phyloP scores from a whole-genome alignment of 2,113 vertebrate species.

The Gasterosteus aculeatus region DNA sequence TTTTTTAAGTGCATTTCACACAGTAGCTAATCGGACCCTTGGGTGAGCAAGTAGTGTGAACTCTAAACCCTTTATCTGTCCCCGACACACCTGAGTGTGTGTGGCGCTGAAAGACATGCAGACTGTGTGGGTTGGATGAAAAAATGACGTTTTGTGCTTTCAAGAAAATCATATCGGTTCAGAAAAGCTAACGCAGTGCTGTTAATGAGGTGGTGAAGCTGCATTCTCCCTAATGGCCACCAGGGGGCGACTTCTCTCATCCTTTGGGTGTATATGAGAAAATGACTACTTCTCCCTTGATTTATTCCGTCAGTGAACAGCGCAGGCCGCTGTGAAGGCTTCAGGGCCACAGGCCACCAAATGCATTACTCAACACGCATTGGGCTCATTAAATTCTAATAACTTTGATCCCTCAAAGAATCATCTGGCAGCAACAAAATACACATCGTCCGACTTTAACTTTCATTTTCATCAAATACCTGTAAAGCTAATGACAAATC shows the following conservation, averaged over 20 bases:
- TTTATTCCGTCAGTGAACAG: no score
- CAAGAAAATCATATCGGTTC: neutral
- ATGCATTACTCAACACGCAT: no score
- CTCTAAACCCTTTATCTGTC: conserved; percentile 15
- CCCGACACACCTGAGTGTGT: neutral
- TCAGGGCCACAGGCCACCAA: no score
- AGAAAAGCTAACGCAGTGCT: no score
- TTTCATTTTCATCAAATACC: neutral
- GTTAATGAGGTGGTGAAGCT: neutral
- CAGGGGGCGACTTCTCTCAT: neutral
- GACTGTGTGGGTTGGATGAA: neutral
- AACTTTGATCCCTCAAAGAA: neutral
- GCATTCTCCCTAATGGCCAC: neutral
- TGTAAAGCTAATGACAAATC: neutral
- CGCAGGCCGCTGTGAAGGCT: no score
- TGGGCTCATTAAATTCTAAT: no score
- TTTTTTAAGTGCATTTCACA: neutral
- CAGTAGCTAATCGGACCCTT: neutral
- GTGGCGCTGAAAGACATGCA: neutral
- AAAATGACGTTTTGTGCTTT: neutral
- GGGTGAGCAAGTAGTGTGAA: conserved; percentile 1
- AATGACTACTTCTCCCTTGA: no score
- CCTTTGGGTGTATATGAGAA: neutral
- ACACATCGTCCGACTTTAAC: neutral
- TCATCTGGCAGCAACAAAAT: neutral